Conservation (phyloP, 1,140 invertebrate species). For the Vanessa atalanta region DNA sequence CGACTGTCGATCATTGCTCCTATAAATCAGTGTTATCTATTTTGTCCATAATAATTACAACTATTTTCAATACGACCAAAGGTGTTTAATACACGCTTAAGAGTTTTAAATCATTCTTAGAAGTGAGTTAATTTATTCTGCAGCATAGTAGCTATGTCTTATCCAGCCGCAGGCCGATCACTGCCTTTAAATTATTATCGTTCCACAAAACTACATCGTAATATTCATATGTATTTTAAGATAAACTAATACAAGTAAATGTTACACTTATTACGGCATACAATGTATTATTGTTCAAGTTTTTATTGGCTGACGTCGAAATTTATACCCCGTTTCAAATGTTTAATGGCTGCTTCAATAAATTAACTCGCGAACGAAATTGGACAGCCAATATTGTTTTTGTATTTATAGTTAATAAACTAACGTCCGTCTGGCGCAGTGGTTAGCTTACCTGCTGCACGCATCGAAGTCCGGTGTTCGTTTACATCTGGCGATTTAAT, state of each 20-base stretch:
- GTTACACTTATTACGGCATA: constrained; percentile 5
- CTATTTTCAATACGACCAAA: too few species aligned
- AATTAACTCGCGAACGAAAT: constrained; percentile 9
- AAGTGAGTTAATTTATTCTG: not conserved
- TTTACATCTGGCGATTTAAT: too few species aligned
- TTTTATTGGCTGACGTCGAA: constrained; percentile 25
- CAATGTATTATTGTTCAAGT: constrained; percentile 16
- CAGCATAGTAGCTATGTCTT: too few species aligned
- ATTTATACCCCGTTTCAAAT: constrained; percentile 26
- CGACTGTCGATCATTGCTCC: not conserved
- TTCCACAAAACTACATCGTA: not conserved
- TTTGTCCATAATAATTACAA: too few species aligned
- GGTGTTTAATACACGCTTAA: too few species aligned
- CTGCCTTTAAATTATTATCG: not conserved
- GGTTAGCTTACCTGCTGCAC: too few species aligned
- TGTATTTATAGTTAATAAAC: constrained; percentile 23
- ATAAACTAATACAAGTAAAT: not conserved
- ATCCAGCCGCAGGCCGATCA: not conserved
- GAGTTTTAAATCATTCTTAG: not conserved
- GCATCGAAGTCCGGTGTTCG: too few species aligned
- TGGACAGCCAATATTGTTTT: constrained; percentile 15
- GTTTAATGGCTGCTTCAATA: constrained; percentile 20
- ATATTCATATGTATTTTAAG: not conserved
- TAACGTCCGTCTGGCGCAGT: not conserved
- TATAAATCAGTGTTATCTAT: not conserved